Percentiles rank a stretch among this genome's conserved stretches.
phyloP scores from a whole-genome alignment of 1,140 invertebrate genomes.

The Venustaconcha ellipsiformis region DNA sequence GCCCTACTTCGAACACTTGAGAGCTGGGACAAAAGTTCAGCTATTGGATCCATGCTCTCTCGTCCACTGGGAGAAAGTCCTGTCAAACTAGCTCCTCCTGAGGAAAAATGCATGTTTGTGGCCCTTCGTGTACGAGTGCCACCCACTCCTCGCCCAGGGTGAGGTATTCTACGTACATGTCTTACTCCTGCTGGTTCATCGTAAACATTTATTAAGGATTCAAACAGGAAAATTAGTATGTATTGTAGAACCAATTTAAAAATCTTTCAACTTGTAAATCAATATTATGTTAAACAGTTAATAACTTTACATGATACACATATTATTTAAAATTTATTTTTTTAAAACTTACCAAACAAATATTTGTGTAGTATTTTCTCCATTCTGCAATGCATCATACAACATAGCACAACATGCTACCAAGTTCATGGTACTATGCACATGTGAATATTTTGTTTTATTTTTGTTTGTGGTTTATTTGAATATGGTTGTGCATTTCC shows the following conservation, averaged over 20 bases:
- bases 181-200: constrained; percentile 88
- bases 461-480: too few species aligned
- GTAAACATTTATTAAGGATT: constrained; percentile 75
- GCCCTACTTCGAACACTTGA: constrained; percentile 66
- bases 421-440: too few species aligned
- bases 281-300: not conserved
- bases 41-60: constrained; percentile 94
- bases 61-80: constrained; percentile 80
- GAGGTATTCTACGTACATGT: constrained; percentile 88
- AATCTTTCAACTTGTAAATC: not conserved
- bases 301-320: not conserved
- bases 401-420: too few species aligned
- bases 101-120: constrained; percentile 86
- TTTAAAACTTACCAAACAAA: not conserved
- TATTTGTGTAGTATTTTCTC: not conserved
- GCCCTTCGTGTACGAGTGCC: constrained; percentile 80
- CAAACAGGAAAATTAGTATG: not conserved
- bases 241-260: not conserved
- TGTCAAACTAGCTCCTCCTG: constrained; percentile 79
- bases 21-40: constrained; percentile 67
- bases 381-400: too few species aligned
- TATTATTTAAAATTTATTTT: not conserved
- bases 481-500: too few species aligned
- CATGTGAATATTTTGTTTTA: too few species aligned
- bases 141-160: constrained; percentile 82